Evolutionary conservation across 2,888 invertebrate species (phyloP).

Genomic region (Osedax fenrisi): DNA sequence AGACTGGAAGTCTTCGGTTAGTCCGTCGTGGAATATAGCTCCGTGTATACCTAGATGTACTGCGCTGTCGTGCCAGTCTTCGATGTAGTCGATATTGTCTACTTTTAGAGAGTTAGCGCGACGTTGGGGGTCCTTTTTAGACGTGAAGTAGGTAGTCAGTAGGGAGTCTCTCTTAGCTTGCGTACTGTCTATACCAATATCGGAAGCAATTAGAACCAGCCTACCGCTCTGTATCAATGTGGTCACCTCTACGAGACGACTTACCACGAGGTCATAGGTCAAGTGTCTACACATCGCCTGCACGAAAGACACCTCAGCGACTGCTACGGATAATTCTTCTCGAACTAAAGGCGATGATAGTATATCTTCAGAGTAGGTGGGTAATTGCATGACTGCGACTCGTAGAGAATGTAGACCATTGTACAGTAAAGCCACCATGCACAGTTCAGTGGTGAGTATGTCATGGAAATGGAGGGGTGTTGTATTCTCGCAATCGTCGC

Average conservation of each 20-base stretch:
- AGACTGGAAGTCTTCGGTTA: neutral
- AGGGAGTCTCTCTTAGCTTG: neutral
- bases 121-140: slow-evolving; percentile 10
- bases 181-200: too few species aligned
- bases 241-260: neutral
- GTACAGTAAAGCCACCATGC: neutral
- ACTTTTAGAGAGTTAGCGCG: neutral
- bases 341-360: neutral
- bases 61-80: neutral
- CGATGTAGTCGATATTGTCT: neutral
- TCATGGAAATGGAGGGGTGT: neutral
- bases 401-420: neutral
- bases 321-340: neutral
- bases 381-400: neutral
- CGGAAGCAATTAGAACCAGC: neutral
- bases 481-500: neutral
- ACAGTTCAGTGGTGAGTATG: neutral
- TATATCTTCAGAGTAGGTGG: neutral
- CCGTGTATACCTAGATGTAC: neutral
- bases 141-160: slow-evolving; percentile 3
- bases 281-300: neutral
- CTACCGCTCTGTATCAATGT: neutral
- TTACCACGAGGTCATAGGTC: too few species aligned
- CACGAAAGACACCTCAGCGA: neutral
- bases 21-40: slow-evolving; percentile 5